These are phyloP conservation scores for Darevskia nairensis DNA, from an alignment of 2,797 vertebrate species.

Conservation along the genomic window DNA sequence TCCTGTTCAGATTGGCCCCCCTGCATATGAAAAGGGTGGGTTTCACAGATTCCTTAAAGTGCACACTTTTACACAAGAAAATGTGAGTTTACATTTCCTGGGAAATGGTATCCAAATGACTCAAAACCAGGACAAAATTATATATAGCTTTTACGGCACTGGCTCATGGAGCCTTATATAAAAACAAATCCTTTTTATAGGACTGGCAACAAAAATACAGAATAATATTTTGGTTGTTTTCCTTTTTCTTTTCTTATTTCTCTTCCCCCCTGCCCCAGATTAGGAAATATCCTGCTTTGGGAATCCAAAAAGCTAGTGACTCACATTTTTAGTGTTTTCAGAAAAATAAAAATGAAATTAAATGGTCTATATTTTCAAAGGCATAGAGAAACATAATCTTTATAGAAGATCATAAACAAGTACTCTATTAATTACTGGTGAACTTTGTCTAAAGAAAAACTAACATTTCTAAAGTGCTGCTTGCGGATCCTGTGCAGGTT, in stretches of 20 bases:
- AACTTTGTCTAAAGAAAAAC: constrained; percentile 68
- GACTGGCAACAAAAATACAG: constrained; percentile 68
- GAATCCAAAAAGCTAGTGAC: constrained; percentile 58
- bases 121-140: constrained; percentile 67
- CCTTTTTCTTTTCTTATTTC: constrained; percentile 3
- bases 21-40: constrained; percentile 40
- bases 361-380: constrained; percentile 71
- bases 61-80: constrained; percentile 54
- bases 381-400: constrained; percentile 69
- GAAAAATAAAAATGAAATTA: constrained; percentile 75
- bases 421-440: constrained; percentile 70
- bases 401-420: constrained; percentile 71
- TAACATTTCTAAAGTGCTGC: constrained; percentile 75
- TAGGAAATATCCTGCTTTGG: constrained; percentile 69
- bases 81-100: constrained; percentile 56
- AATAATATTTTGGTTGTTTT: constrained; percentile 46
- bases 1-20: constrained; percentile 15
- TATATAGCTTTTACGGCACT: constrained; percentile 57
- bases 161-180: constrained; percentile 63
- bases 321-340: constrained; percentile 71
- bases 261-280: constrained; percentile 42
- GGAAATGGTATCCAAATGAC: constrained; percentile 52
- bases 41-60: constrained; percentile 50
- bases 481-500: constrained; percentile 73
- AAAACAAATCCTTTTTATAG: constrained; percentile 69